A percentile compares a stretch with the other conserved stretches of the same genome.
These are phyloP conservation scores for Holothuria leucospilota DNA, from an alignment of 53 echinoderm and acorn worm species.

Conservation along the genomic window DNA sequence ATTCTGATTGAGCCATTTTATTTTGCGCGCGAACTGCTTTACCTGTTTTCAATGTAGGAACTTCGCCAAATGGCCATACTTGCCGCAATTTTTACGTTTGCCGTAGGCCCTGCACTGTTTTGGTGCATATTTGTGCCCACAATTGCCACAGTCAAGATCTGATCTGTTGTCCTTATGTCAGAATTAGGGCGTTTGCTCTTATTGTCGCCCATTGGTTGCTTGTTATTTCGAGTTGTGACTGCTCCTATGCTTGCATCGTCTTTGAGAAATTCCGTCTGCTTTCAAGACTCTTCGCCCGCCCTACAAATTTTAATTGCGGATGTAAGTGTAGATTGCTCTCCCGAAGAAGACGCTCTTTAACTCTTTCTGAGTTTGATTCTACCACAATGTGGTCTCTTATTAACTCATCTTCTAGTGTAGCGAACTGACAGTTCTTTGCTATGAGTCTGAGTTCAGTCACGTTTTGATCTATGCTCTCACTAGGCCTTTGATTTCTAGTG, in stretches of 20 bases:
- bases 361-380: constrained; percentile 29
- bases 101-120: constrained; percentile 21
- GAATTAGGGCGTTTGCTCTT: not conserved
- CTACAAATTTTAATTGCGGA: constrained; percentile 54
- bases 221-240: not conserved
- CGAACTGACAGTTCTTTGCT: constrained; percentile 48
- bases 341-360: constrained; percentile 53
- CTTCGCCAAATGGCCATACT: constrained; percentile 6
- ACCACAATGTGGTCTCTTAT: constrained; percentile 59
- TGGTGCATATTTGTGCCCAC: constrained; percentile 8
- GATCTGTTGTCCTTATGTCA: not conserved
- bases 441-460: constrained; percentile 42
- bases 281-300: constrained; percentile 53
- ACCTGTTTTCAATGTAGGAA: not conserved
- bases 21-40: not conserved
- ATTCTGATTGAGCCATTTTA: not conserved
- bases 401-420: constrained; percentile 29
- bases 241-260: constrained; percentile 15
- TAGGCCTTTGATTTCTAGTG: constrained; percentile 36
- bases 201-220: not conserved
- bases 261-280: constrained; percentile 34
- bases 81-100: constrained; percentile 38
- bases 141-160: constrained; percentile 14
- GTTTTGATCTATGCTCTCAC: constrained; percentile 54
- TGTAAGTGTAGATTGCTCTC: constrained; percentile 29